Evolutionary conservation across 2,888 invertebrate species (phyloP), one percentile per base, ranked within the genome.

Genomic region (Parnassius mnemosyne): DNA sequence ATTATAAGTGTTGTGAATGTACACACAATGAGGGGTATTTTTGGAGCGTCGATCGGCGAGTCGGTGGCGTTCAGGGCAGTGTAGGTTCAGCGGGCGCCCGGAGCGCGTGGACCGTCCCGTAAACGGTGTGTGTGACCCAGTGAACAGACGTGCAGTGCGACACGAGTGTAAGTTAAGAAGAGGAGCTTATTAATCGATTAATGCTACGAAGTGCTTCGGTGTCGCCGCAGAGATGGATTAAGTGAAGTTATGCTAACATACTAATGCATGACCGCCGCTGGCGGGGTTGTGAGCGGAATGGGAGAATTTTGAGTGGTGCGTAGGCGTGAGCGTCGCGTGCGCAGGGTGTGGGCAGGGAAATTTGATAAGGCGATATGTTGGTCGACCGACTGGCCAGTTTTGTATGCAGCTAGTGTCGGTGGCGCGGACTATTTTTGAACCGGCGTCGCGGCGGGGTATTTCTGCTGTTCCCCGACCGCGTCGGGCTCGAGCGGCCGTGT

Each of bases 11-110:
- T 85, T 84, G 83, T 86, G 87, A 73, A 74, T 76, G 75, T 77
- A 75, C 84, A 89, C 87, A 90, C 88, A 89, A 89, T 87, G 81
- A 74, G 76, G 82, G 73, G 77, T 91, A 90, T 91, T 90, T 90
- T 83, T 75, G 88, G 87, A 81, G 72, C 80, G 78, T 68, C 78
- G 80, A 73, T 66, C 76, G 68, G 79, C 71, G 72, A 74, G 77
- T 74, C 79, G 79, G 78, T 78, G 75, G 76, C 71, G 74, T 64
- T 61, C 68, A 56, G 67, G 78, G 64, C 84, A 87, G 87, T 86
- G 79, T 75, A 75, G 79, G 78, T 70, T 79, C 74, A 79, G 83
- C 82, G 69, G 76, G 81, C 84, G 81, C 74, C 70, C 71, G 73
- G 78, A 77, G 79, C 68, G 79, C 83, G 81, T 78, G 76, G 74